These are phyloP conservation scores for Drosophila virilis DNA, from an alignment of 1,140 invertebrate species.

Conservation along the genomic window DNA sequence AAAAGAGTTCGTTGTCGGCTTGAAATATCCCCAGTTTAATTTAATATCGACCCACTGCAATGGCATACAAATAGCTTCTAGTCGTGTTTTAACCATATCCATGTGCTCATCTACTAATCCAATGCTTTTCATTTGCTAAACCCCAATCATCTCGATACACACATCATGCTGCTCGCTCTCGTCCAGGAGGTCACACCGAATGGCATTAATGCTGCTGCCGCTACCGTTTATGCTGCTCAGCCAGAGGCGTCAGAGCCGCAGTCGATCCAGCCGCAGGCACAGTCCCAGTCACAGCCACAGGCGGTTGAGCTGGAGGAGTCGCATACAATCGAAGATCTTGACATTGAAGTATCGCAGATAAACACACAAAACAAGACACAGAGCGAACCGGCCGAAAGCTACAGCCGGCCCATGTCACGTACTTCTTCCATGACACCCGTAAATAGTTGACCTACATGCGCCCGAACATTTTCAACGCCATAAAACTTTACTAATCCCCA, in stretches of 20 bases:
- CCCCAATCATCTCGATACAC: conserved; percentile 38
- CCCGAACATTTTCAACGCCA: not conserved
- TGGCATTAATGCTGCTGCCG: conserved; percentile 44
- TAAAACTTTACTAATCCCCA: conserved; percentile 5
- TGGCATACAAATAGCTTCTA: not conserved
- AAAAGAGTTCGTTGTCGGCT: no score
- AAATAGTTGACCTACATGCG: conserved; percentile 70
- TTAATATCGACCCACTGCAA: not conserved
- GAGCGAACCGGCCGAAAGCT: conserved; percentile 80
- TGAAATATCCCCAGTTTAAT: no score
- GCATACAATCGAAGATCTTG: conserved; percentile 79
- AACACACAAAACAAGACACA: conserved; percentile 83
- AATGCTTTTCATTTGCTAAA: conserved; percentile 78
- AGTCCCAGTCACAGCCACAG: conserved; percentile 37
- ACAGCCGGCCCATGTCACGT: conserved; percentile 84
- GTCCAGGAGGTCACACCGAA: conserved; percentile 66
- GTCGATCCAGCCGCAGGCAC: conserved; percentile 22
- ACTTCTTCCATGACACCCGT: conserved; percentile 84
- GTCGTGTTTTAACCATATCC: conserved; percentile 48
- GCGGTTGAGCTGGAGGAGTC: conserved; percentile 64
- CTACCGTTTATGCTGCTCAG: conserved; percentile 35
- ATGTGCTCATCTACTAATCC: conserved; percentile 74
- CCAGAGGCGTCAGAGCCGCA: conserved; percentile 33
- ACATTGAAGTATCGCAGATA: conserved; percentile 84
- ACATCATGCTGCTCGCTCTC: conserved; percentile 47